phyloP scores from a whole-genome alignment of 2,888 invertebrate genomes.

The Philopedon plagiatum region DNA sequence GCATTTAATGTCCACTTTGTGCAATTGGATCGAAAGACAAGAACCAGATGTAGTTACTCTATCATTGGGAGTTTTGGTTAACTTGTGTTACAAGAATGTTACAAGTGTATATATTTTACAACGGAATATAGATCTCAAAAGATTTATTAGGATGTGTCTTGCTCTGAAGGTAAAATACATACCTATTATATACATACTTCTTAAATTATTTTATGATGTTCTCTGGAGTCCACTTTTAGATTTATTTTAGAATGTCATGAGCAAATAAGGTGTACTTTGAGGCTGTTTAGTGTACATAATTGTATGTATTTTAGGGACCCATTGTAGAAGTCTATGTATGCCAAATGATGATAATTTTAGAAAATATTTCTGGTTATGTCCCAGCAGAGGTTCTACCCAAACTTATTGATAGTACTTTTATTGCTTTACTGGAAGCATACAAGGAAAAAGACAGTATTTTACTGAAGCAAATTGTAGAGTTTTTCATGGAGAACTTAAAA shows the following conservation, averaged over 20 bases:
- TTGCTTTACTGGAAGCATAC: slow-evolving; percentile 69
- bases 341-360: slow-evolving; percentile 72
- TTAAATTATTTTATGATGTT: too few species aligned
- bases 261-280: too few species aligned
- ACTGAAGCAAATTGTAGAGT: slow-evolving; percentile 71
- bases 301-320: slow-evolving; percentile 60
- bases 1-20: slow-evolving; percentile 77
- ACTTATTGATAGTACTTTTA: slow-evolving; percentile 70
- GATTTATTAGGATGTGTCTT: slow-evolving; percentile 75
- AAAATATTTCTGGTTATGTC: slow-evolving; percentile 70
- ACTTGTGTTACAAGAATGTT: slow-evolving; percentile 84
- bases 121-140: slow-evolving; percentile 80
- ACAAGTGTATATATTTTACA: slow-evolving; percentile 82
- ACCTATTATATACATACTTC: too few species aligned
- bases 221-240: too few species aligned
- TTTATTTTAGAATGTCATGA: too few species aligned
- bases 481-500: slow-evolving; percentile 69
- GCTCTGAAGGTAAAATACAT: slow-evolving; percentile 74
- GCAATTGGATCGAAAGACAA: slow-evolving; percentile 76
- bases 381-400: slow-evolving; percentile 69
- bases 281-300: background rate
- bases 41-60: slow-evolving; percentile 70
- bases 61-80: slow-evolving; percentile 81
- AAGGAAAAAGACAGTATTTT: slow-evolving; percentile 68
- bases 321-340: slow-evolving; percentile 71